Percentiles rank a stretch among this genome's conserved stretches.
phyloP scores from a whole-genome alignment of 2,113 vertebrate species.

The Petroica traversi region DNA sequence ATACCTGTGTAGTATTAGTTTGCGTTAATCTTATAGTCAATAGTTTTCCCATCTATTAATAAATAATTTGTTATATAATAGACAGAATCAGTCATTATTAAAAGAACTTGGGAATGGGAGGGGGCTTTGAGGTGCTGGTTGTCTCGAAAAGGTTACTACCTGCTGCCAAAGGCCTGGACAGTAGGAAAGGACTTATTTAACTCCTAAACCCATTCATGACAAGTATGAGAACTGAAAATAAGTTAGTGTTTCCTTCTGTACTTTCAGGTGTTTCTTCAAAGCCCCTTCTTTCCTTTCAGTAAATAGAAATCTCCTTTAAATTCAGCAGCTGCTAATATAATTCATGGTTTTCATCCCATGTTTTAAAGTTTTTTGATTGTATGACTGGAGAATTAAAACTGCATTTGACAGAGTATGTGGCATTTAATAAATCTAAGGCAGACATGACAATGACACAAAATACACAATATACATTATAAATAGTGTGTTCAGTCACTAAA shows the following conservation, averaged over 20 bases:
- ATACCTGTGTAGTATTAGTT: too few relatives aligned
- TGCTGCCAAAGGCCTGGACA: too few relatives aligned
- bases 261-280: not conserved
- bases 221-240: not conserved
- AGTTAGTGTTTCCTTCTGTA: not conserved
- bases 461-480: not conserved
- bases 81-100: too few relatives aligned
- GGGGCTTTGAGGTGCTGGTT: too few relatives aligned
- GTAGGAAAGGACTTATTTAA: too few relatives aligned
- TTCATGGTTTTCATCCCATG: accelerated
- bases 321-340: not conserved
- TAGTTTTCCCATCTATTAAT: too few relatives aligned
- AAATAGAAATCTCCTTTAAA: not conserved
- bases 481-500: not conserved
- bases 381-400: not conserved
- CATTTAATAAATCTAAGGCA: not conserved
- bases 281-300: not conserved
- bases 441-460: not conserved
- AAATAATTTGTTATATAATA: too few relatives aligned
- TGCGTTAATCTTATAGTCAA: too few relatives aligned
- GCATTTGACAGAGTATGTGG: not conserved
- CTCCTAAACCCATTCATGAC: too few relatives aligned
- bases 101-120: too few relatives aligned
- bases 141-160: too few relatives aligned
- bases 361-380: not conserved